Evolutionary conservation across 2,888 invertebrate species (phyloP).

Genomic region (Tetheella fluctuosa): DNA sequence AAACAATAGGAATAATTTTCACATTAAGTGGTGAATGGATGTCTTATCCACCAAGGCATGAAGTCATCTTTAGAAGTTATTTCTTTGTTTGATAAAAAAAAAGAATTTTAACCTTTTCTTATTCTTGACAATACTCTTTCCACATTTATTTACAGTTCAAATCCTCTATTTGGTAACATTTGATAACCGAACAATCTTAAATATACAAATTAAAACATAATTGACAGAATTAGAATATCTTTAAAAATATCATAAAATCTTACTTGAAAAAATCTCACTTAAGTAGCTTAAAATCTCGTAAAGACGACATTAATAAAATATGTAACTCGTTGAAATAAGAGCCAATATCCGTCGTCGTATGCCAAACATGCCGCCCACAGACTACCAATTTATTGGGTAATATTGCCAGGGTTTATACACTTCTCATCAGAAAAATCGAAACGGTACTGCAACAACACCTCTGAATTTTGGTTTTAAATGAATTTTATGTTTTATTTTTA

Average conservation of each 20-base stretch:
- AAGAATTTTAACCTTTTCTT: not conserved
- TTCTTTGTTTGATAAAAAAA: not conserved
- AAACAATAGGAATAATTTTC: too few relatives aligned
- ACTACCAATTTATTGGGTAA: too few relatives aligned
- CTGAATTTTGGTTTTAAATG: too few relatives aligned
- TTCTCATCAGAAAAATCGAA: too few relatives aligned
- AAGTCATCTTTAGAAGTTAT: not conserved
- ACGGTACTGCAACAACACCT: too few relatives aligned
- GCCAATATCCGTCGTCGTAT: too few relatives aligned
- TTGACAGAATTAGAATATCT: constrained; percentile 24
- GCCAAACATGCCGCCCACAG: not conserved
- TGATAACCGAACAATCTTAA: constrained; percentile 32
- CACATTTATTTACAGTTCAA: constrained; percentile 30
- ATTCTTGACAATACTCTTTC: not conserved
- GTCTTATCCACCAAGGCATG: not conserved
- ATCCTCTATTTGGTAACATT: constrained; percentile 47
- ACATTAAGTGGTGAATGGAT: not conserved
- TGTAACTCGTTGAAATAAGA: too few relatives aligned
- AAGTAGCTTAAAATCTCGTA: constrained; percentile 1
- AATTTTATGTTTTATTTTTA: too few relatives aligned
- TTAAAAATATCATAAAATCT: not conserved
- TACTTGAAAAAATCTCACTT: constrained; percentile 12
- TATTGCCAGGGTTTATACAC: too few relatives aligned
- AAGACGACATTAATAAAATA: not conserved
- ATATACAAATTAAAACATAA: constrained; percentile 25